phyloP scores from a whole-genome alignment of 2,888 invertebrate species.

The Thymelicus sylvestris region DNA sequence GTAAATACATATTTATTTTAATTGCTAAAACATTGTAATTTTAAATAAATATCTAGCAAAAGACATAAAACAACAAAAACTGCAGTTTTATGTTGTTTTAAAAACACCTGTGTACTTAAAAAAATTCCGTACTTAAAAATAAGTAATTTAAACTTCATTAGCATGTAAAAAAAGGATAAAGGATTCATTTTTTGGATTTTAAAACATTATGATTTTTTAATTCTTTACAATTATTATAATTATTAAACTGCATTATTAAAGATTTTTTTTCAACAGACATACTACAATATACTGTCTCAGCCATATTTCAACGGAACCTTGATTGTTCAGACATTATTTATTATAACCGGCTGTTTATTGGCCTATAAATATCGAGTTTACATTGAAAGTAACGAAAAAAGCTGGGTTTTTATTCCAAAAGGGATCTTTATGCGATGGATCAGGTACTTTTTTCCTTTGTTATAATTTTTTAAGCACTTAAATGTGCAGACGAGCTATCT shows the following conservation, averaged over 20 bases:
- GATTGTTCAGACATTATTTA: slow-evolving; percentile 54
- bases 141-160: no score
- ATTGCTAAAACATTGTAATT: no score
- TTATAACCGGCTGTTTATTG: slow-evolving; percentile 54
- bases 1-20: no score
- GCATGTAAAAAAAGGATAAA: no score
- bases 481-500: neutral
- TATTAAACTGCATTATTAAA: neutral
- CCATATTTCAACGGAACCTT: slow-evolving; percentile 52
- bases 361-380: slow-evolving; percentile 49
- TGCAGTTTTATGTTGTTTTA: no score
- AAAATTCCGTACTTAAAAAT: no score
- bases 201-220: no score
- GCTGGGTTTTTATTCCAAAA: slow-evolving; percentile 48
- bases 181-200: no score
- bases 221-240: no score
- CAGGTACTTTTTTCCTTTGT: slow-evolving; percentile 43
- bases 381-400: slow-evolving; percentile 45
- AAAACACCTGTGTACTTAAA: no score
- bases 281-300: slow-evolving; percentile 47
- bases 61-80: no score
- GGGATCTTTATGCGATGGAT: slow-evolving; percentile 49
- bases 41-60: no score
- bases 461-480: neutral
- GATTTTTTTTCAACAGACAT: slow-evolving; percentile 42